A percentile compares a stretch with the other conserved stretches of the same genome.
These are phyloP conservation scores for Platerodrilus igneus DNA, from an alignment of 2,888 invertebrate species.

Conservation along the genomic window DNA sequence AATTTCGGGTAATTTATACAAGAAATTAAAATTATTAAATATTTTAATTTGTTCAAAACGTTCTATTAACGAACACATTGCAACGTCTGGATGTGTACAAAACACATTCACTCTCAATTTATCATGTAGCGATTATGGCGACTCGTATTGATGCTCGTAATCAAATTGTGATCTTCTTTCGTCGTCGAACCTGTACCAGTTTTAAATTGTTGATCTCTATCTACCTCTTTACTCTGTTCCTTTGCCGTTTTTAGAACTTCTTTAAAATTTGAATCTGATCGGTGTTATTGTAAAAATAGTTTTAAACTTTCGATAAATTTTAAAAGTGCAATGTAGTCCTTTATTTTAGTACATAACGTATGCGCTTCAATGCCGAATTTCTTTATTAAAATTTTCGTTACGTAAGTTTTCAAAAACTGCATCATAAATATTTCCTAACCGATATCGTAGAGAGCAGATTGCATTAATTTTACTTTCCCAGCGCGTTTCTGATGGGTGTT, in stretches of 20 bases:
- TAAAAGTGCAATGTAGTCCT: slow-evolving; percentile 13
- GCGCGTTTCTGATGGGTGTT: too few relatives aligned
- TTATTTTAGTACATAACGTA: slow-evolving; percentile 3
- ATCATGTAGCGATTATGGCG: slow-evolving; percentile 14
- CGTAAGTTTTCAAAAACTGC: too few relatives aligned
- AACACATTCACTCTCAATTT: slow-evolving; percentile 16
- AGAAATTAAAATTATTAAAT: slow-evolving; percentile 9
- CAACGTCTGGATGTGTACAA: too few relatives aligned
- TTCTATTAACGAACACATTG: slow-evolving; percentile 14
- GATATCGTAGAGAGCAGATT: too few relatives aligned
- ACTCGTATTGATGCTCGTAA: slow-evolving; percentile 16
- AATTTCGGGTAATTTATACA: slow-evolving; percentile 9
- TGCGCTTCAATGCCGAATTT: background rate
- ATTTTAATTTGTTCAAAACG: slow-evolving; percentile 12
- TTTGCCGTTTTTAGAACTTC: slow-evolving; percentile 15
- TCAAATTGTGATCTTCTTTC: slow-evolving; percentile 16
- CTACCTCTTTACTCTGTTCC: slow-evolving; percentile 15
- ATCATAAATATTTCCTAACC: too few relatives aligned
- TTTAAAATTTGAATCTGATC: slow-evolving; percentile 16
- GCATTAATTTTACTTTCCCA: too few relatives aligned
- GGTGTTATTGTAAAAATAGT: slow-evolving; percentile 15
- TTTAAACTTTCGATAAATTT: slow-evolving; percentile 13
- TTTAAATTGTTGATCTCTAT: slow-evolving; percentile 17
- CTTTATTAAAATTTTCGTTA: background rate
- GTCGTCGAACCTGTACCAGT: slow-evolving; percentile 15